Percentiles rank a stretch among this genome's conserved stretches.
Conservation (phyloP, 2,113 vertebrate species). For the Zootoca vivipara region DNA sequence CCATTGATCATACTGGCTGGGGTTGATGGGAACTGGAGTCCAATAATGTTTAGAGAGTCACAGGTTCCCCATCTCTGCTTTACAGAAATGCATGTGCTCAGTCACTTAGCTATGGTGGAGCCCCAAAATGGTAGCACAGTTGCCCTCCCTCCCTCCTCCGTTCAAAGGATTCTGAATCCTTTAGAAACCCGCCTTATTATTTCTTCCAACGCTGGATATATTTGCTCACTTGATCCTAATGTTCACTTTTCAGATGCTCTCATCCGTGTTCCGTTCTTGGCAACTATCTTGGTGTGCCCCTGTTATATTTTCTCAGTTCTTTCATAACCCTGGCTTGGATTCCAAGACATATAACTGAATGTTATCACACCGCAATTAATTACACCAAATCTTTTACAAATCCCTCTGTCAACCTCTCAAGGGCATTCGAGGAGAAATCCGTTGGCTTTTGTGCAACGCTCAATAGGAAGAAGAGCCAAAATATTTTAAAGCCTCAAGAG, state of each 20-base stretch:
- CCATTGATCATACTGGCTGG: neutral
- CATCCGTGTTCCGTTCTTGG: neutral
- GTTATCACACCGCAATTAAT: neutral
- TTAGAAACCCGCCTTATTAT: neutral
- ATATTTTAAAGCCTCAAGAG: neutral
- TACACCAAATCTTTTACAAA: neutral
- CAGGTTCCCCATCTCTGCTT: neutral
- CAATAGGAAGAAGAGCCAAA: neutral
- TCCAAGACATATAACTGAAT: neutral
- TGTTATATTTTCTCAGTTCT: neutral
- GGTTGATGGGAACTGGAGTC: neutral
- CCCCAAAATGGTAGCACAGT: neutral
- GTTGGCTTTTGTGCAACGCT: neutral
- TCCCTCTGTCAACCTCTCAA: neutral
- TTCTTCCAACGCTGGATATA: too few relatives aligned
- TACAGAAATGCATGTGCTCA: neutral
- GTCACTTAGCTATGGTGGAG: neutral
- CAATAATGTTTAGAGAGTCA: neutral
- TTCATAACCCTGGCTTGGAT: neutral
- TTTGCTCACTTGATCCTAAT: neutral
- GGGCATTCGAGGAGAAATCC: neutral
- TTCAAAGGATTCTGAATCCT: neutral
- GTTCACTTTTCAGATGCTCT: neutral
- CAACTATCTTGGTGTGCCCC: neutral
- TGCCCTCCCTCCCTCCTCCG: too few relatives aligned